A percentile compares a stretch with the other conserved stretches of the same genome.
These are phyloP conservation scores for Eublepharis macularius DNA, from an alignment of 2,113 vertebrate species.

Conservation along the genomic window DNA sequence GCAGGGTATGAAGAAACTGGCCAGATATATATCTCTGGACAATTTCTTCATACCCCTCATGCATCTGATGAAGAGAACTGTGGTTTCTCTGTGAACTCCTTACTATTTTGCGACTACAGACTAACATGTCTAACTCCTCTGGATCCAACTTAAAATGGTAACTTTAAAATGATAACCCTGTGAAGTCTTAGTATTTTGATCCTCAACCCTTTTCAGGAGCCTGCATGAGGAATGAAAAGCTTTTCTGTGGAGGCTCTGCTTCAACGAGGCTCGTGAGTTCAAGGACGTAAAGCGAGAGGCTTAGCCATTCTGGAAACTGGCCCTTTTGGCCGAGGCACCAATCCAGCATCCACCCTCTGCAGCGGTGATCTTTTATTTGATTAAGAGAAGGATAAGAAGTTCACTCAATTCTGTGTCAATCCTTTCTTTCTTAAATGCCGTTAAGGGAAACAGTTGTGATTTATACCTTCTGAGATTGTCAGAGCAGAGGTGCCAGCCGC, in stretches of 20 bases:
- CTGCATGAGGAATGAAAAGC: not conserved
- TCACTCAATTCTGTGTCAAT: slow-evolving; percentile 77
- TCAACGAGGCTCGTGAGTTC: slow-evolving; percentile 38
- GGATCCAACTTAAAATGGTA: not conserved
- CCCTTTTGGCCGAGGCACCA: slow-evolving; percentile 34
- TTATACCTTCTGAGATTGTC: slow-evolving; percentile 72
- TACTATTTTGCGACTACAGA: too few species aligned
- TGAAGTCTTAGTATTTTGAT: not conserved
- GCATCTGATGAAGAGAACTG: too few species aligned
- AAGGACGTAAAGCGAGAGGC: slow-evolving; percentile 27
- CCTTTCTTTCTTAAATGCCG: slow-evolving; percentile 71
- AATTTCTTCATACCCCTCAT: too few species aligned
- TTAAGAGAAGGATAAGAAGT: slow-evolving; percentile 67
- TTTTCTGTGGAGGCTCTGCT: not conserved
- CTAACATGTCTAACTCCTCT: too few species aligned
- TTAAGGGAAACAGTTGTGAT: slow-evolving; percentile 64
- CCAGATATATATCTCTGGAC: too few species aligned
- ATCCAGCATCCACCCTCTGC: slow-evolving; percentile 37
- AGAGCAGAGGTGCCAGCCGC: slow-evolving; percentile 67
- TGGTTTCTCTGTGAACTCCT: too few species aligned
- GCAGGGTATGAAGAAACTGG: too few species aligned
- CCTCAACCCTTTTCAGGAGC: not conserved
- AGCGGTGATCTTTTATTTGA: slow-evolving; percentile 61
- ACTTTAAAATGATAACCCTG: not conserved
- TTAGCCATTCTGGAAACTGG: slow-evolving; percentile 50